phyloP scores from a whole-genome alignment of 2,113 vertebrate species.

The Zapus hudsonius region DNA sequence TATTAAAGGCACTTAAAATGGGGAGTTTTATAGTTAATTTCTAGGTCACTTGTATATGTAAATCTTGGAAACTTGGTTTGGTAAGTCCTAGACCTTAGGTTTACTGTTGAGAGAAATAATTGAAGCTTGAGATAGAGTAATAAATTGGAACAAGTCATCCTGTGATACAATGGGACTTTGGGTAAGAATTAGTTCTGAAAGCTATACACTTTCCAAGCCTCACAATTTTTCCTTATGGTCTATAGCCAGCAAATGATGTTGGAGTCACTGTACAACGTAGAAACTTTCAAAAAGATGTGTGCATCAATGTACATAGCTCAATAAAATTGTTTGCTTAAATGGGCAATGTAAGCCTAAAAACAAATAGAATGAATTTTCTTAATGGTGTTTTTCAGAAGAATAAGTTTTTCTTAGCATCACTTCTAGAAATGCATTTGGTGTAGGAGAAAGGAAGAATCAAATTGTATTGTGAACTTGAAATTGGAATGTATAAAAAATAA shows the following conservation, averaged over 20 bases:
- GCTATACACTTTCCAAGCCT: slow-evolving; percentile 21
- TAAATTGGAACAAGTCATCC: slow-evolving; percentile 11
- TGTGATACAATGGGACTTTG: neutral
- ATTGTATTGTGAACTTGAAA: slow-evolving; percentile 51
- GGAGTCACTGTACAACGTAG: neutral
- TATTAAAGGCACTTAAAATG: neutral
- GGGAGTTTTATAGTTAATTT: slow-evolving; percentile 27
- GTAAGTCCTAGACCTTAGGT: neutral
- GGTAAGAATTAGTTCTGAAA: slow-evolving; percentile 50
- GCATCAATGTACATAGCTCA: slow-evolving; percentile 49
- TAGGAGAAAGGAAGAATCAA: slow-evolving; percentile 21
- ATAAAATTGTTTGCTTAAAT: slow-evolving; percentile 65
- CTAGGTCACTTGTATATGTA: neutral
- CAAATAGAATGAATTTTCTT: slow-evolving; percentile 72
- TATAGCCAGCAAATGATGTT: slow-evolving; percentile 30
- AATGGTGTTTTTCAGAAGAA: slow-evolving; percentile 58
- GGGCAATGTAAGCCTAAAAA: slow-evolving; percentile 53
- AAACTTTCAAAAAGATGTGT: slow-evolving; percentile 65
- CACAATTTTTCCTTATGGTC: slow-evolving; percentile 54
- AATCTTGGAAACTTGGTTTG: neutral
- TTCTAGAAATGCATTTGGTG: slow-evolving; percentile 62
- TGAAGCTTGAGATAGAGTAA: slow-evolving; percentile 33
- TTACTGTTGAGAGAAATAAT: slow-evolving; percentile 55
- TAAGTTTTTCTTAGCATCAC: slow-evolving; percentile 60
- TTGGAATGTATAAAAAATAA: slow-evolving; percentile 54